These are phyloP conservation scores for Momotus momota DNA, from an alignment of 2,797 vertebrate species.

Conservation along the genomic window DNA sequence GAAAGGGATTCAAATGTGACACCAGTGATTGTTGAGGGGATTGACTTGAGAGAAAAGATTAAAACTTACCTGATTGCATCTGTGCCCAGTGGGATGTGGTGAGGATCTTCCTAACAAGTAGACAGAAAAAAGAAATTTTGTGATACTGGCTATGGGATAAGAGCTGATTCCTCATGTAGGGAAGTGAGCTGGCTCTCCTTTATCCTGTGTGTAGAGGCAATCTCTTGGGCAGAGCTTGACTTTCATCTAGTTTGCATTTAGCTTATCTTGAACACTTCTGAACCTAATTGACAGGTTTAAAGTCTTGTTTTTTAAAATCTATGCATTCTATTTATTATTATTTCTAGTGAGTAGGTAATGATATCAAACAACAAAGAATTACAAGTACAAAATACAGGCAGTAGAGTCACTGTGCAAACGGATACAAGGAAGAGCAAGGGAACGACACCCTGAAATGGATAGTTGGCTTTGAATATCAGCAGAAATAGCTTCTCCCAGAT, in stretches of 20 bases:
- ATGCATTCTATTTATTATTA: neutral
- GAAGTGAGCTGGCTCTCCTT: neutral
- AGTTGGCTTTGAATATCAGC: neutral
- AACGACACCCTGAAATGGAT: neutral
- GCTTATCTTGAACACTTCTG: neutral
- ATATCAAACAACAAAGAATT: neutral
- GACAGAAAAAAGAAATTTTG: neutral
- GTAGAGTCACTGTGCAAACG: neutral
- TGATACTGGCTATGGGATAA: neutral
- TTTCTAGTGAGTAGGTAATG: neutral
- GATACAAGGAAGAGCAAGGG: neutral
- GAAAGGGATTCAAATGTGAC: neutral
- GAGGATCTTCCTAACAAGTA: neutral
- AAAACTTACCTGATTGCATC: slow-evolving; percentile 15
- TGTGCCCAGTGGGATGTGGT: neutral
- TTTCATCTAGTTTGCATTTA: neutral
- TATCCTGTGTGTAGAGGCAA: neutral
- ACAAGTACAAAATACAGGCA: neutral
- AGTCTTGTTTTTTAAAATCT: neutral
- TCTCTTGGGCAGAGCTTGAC: neutral
- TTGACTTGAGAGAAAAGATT: neutral
- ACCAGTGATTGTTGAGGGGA: neutral
- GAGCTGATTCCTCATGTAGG: neutral
- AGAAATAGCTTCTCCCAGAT: neutral
- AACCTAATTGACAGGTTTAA: neutral